Base-by-base conservation (phyloP, 2,797 vertebrate species). In the Syngnathus acus region DNA sequence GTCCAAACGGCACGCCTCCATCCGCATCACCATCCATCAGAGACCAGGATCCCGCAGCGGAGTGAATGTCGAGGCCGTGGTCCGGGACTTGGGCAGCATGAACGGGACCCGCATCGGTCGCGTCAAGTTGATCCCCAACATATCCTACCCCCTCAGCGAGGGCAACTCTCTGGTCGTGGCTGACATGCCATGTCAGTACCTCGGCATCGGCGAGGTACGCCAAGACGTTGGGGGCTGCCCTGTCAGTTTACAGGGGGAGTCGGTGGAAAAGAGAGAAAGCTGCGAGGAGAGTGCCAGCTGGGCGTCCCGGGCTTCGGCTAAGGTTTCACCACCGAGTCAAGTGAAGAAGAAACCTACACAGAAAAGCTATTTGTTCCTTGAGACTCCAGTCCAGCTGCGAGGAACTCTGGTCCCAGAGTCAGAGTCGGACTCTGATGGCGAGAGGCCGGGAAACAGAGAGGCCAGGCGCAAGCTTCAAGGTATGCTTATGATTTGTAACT, bases 51-150 rank as follows among this genome's bases (percentile, higher is more conserved):
- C 17, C 64, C 60, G 13, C 6, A 50, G 47, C 37, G 51, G 72
- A 48, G 75, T 62, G 4, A 76, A 72, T 40, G 67, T 64, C 1
- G 91, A 93, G 54, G 90, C 93, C 55, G 70, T 94, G 55, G 84
- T 97, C 63, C 92, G 89, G 78, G 95, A 97, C 74, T 83, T 84
- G 64, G 91, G 89, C 6, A 96, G 95, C 82, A 87, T 95, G 83
- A 95, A 96, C 69, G 92, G 93, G 55, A 96, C 94, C 16, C 88
- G 92, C n/a, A 93, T 91, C 43, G 90, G 92, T 19, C 88, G 74
- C 26, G 69, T 86, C 40, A 90, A 92, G 75, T 84, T 96, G 69
- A 89, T 82, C 4, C 93, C 94, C 7, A 83, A 93, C 1, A 86
- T 93, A 2, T 91, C 88, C 26, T 94, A 95, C 43, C 89, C 89